phyloP scores from a whole-genome alignment of 1,140 invertebrate genomes.

The Drosophila burlai region DNA sequence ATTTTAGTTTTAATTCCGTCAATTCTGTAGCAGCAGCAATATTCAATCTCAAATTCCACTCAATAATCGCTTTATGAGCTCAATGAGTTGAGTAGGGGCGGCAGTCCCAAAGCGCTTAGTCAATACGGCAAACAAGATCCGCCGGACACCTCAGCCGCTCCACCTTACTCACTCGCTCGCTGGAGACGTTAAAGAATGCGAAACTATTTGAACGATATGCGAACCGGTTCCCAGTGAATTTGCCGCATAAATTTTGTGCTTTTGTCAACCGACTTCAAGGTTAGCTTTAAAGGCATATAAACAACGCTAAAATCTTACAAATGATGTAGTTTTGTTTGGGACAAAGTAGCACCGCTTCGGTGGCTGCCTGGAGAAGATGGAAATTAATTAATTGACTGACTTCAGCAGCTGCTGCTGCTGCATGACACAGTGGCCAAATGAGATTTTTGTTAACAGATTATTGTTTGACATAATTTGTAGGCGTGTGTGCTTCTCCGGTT shows the following conservation, averaged over 20 bases:
- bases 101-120: constrained; percentile 21
- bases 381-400: constrained; percentile 48
- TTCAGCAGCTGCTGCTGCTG: constrained; percentile 22
- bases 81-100: constrained; percentile 12
- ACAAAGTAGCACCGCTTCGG: neutral
- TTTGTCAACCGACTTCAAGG: constrained; percentile 61
- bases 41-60: constrained; percentile 12
- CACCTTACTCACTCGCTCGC: constrained; percentile 1
- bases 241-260: constrained; percentile 34
- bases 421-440: constrained; percentile 46
- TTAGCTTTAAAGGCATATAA: constrained; percentile 46
- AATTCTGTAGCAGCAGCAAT: neutral
- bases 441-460: constrained; percentile 37
- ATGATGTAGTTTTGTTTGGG: constrained; percentile 10
- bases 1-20: no score
- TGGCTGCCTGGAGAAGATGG: constrained; percentile 4
- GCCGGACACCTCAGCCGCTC: constrained; percentile 4
- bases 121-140: constrained; percentile 13
- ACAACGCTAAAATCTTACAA: constrained; percentile 4
- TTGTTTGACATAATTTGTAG: constrained; percentile 69
- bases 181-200: constrained; percentile 23
- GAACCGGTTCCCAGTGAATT: constrained; percentile 54
- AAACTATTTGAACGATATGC: constrained; percentile 39
- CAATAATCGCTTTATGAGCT: constrained; percentile 25
- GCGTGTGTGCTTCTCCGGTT: constrained; percentile 38